Conservation (phyloP, 2,797 vertebrate species). For the Mycteria americana region DNA sequence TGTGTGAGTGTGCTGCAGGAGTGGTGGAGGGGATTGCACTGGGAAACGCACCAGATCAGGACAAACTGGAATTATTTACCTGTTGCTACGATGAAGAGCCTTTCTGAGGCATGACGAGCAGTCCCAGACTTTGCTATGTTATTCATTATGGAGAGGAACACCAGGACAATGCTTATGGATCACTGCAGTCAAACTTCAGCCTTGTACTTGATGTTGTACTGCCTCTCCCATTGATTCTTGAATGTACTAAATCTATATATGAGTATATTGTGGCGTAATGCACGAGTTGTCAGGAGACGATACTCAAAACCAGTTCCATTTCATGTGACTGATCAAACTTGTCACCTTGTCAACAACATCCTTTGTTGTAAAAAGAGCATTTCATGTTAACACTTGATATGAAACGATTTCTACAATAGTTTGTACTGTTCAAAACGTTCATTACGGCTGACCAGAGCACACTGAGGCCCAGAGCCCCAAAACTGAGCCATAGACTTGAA, state of each 20-base stretch:
- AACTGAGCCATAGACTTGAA: background rate
- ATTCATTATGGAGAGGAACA: background rate
- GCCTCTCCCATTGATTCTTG: background rate
- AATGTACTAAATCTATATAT: background rate
- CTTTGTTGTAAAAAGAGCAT: background rate
- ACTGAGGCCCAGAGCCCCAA: background rate
- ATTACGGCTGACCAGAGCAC: background rate
- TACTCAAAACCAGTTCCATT: constrained; percentile 1
- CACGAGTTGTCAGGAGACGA: background rate
- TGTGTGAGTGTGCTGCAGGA: background rate
- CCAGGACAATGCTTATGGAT: background rate
- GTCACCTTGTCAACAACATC: background rate
- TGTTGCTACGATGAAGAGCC: background rate
- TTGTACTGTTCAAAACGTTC: background rate
- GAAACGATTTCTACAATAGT: background rate
- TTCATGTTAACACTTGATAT: background rate
- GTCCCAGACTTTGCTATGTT: background rate
- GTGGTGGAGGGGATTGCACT: background rate
- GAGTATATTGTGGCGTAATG: background rate
- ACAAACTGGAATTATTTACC: background rate
- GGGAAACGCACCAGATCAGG: background rate
- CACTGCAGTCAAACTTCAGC: background rate
- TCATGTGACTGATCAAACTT: background rate
- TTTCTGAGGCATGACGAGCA: background rate
- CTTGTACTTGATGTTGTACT: background rate